Evolutionary conservation across 2,888 invertebrate species (phyloP), one percentile per base, ranked within the genome.

Genomic region (Plebejus melissa): DNA sequence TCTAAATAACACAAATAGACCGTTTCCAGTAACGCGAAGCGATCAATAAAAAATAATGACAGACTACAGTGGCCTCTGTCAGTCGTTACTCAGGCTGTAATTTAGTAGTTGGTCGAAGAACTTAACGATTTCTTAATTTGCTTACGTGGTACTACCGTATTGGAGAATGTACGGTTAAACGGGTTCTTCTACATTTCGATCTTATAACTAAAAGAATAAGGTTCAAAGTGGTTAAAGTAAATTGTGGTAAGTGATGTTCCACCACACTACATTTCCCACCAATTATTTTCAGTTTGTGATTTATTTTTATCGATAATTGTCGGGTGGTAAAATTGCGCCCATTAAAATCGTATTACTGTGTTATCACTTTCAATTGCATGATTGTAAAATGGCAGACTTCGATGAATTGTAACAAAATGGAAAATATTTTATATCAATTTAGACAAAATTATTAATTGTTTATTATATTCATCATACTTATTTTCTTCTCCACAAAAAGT

Each of bases 21-120:
- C 65, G 4, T 65, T 65, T 60, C 28, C 60, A 60, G 28, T 11
- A 65, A 9, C 65, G 65, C 70, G 32, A 22, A 22, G 36, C 46
- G 74, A 77, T 72, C 75, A 72, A 76, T 76, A 76, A 76, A 71
- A 74, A 74, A 28, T 72, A 72, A 72, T 72, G 50, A 54, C 72
- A 72, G 50, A 32, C 50, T 41, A 50, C 32, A 13, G 58, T 57
- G 60, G 16, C 41, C 71, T 38, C 70, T 54, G 58, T 71, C 75
- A 71, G 46, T 13, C 71, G 46, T 57, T 22, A 36, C 28, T 46
- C 46, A 9, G 46, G 38, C 22, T 71, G 58, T 75, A 75, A 75
- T 75, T 75, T 75, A 41, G 50, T 54, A 28, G 32, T 72, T 70
- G 16, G 54, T 75, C 41, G 28, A 16, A 41, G 46, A 75, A 54